Percentiles rank a stretch among this genome's conserved stretches.
Evolutionary conservation across 2,113 vertebrate genomes (phyloP).

Genomic region (Muscicapa adusta): DNA sequence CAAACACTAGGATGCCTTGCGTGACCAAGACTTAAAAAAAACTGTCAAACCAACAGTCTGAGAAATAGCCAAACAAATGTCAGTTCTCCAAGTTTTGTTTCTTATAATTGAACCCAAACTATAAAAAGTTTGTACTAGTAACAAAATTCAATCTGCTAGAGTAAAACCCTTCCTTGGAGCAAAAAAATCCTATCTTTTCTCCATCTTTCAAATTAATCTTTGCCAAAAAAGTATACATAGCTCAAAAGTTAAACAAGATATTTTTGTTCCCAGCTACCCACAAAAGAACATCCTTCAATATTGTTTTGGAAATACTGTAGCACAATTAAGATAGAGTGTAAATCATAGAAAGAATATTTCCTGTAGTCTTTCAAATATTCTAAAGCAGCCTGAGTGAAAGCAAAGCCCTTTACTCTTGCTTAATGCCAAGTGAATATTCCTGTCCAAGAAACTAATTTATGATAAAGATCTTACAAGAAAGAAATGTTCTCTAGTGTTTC

Average conservation of each 20-base stretch:
- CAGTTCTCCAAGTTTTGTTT: neutral
- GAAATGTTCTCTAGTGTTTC: slow-evolving; percentile 4
- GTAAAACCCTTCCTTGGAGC: neutral
- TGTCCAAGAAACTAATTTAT: slow-evolving; percentile 67
- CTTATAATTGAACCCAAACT: neutral
- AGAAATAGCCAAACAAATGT: neutral
- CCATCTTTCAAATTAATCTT: slow-evolving; percentile 15
- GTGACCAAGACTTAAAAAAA: neutral
- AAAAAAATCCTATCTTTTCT: neutral
- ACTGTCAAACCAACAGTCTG: neutral
- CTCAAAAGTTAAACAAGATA: slow-evolving; percentile 61
- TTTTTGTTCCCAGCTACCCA: slow-evolving; percentile 60
- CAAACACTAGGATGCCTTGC: neutral
- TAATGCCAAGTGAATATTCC: slow-evolving; percentile 47
- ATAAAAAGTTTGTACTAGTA: slow-evolving; percentile 7
- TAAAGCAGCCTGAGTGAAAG: slow-evolving; percentile 40
- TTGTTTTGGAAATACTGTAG: slow-evolving; percentile 64
- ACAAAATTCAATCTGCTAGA: slow-evolving; percentile 9
- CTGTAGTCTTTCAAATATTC: slow-evolving; percentile 35
- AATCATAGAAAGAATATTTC: slow-evolving; percentile 57
- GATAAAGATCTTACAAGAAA: slow-evolving; percentile 47
- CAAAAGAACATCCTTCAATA: slow-evolving; percentile 56
- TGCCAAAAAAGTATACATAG: slow-evolving; percentile 19
- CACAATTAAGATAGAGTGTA: slow-evolving; percentile 45
- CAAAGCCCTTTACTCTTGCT: slow-evolving; percentile 2